Evolutionary conservation across 2,113 vertebrate genomes (phyloP), one percentile per base, ranked within the genome.

Genomic region (Silurus glanis): DNA sequence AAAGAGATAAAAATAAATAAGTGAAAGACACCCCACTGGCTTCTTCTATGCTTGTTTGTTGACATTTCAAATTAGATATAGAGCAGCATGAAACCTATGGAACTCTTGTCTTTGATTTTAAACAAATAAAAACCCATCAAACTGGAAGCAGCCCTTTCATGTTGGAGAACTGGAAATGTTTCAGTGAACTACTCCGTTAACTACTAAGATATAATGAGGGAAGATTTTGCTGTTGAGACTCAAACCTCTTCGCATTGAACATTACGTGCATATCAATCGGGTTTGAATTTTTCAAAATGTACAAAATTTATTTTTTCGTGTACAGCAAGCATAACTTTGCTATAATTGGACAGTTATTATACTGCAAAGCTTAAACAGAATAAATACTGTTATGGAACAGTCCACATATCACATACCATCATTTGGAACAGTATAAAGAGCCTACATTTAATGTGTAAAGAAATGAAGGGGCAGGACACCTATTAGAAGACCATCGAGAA

Each of bases 1-100:
- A 58, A 89, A 86, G 82, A 84, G 45, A 69, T n/a, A 53, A 21
- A 61, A 37, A 81, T 86, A 85, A 81, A 89, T 86, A 75, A 80
- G 81, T 55, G 55, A 67, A 82, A 89, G 53, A 37, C 61, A 23
- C 0, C 71, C 59, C 37, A 84, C 56, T 86, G 82, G 80, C 62
- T 89, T 82, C 51, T 59, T 37, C 37, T 62, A 56, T 49, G 74
- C 16, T 75, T 16, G 19, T 81, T 89, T 86, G 85, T 85, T 62
- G 85, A 84, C 58, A 80, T 51, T 67, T 84, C 86, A 86, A 80
- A 84, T 76, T n/a, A 80, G 72, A 64, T 51, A 14, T 21, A 23
- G 74, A 74, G 47, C 58, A 86, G 67, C 85, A 56, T 86, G 58
- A 86, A 78, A 51, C 79, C 64, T 37, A 83, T 56, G 82, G 47